These are phyloP conservation scores for Agrenia bidenticulata DNA, from an alignment of 2,888 invertebrate species.

Conservation along the genomic window DNA sequence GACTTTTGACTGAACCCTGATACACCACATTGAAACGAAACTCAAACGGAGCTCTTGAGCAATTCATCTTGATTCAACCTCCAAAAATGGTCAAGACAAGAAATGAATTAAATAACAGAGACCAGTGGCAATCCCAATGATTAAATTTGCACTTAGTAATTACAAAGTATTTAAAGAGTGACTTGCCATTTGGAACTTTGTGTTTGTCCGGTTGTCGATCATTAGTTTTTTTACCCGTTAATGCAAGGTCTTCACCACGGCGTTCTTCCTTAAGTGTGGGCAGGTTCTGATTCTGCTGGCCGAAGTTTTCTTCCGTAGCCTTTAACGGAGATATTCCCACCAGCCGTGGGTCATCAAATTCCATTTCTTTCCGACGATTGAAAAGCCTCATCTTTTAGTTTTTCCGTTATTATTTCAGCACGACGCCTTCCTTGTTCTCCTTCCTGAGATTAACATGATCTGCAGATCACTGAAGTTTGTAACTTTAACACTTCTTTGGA, in stretches of 20 bases:
- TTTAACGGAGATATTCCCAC: slow-evolving; percentile 47
- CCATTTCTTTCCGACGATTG: slow-evolving; percentile 45
- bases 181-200: slow-evolving; percentile 37
- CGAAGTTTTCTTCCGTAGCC: slow-evolving; percentile 32
- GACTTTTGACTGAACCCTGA: too few species aligned
- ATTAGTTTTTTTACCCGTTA: not conserved
- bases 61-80: too few species aligned
- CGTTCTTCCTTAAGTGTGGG: slow-evolving; percentile 2
- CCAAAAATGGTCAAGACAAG: too few species aligned
- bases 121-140: too few species aligned
- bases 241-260: not conserved
- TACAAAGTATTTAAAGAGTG: slow-evolving; percentile 6
- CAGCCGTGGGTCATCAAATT: slow-evolving; percentile 49
- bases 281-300: not conserved
- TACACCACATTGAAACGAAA: too few species aligned
- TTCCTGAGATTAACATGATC: slow-evolving; percentile 6
- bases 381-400: slow-evolving; percentile 46
- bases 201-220: slow-evolving; percentile 2
- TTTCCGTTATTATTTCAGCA: slow-evolving; percentile 9
- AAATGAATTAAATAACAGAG: too few species aligned
- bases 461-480: slow-evolving; percentile 5
- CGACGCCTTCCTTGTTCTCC: slow-evolving; percentile 11
- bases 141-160: not conserved
- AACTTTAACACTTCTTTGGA: not conserved
- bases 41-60: too few species aligned